Evolutionary conservation across 2,888 invertebrate species (phyloP).

Genomic region (Campoplex nolae): DNA sequence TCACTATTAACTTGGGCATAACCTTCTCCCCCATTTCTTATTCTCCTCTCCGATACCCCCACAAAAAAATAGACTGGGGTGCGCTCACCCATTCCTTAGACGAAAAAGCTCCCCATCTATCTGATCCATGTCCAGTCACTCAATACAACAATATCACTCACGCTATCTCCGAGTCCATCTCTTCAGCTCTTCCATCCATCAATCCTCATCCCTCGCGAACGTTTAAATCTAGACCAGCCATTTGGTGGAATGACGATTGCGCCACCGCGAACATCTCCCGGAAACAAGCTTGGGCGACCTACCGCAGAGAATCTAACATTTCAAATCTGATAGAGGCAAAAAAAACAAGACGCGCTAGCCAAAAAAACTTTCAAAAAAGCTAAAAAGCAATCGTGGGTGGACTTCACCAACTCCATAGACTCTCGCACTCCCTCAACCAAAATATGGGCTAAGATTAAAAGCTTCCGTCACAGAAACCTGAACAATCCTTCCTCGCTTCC

Average conservation of each 20-base stretch:
- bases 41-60: no score
- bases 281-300: constrained; percentile 5
- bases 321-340: constrained; percentile 1
- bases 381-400: constrained; percentile 30
- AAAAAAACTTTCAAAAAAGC: constrained; percentile 25
- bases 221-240: constrained; percentile 21
- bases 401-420: constrained; percentile 13
- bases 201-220: not conserved
- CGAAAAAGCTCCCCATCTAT: no score
- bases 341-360: constrained; percentile 25
- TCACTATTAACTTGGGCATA: no score
- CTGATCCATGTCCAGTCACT: no score
- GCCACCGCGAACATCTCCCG: not conserved
- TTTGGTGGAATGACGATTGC: constrained; percentile 31
- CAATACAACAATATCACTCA: no score
- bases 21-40: no score
- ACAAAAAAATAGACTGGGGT: no score
- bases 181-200: no score
- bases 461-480: constrained; percentile 20
- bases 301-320: not conserved
- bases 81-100: no score
- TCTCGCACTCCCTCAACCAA: not conserved
- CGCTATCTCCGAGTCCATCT: no score
- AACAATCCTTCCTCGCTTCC: not conserved
- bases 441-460: constrained; percentile 24